These are phyloP conservation scores for Apis cerana DNA, from an alignment of 1,140 invertebrate genomes.

Conservation along the genomic window DNA sequence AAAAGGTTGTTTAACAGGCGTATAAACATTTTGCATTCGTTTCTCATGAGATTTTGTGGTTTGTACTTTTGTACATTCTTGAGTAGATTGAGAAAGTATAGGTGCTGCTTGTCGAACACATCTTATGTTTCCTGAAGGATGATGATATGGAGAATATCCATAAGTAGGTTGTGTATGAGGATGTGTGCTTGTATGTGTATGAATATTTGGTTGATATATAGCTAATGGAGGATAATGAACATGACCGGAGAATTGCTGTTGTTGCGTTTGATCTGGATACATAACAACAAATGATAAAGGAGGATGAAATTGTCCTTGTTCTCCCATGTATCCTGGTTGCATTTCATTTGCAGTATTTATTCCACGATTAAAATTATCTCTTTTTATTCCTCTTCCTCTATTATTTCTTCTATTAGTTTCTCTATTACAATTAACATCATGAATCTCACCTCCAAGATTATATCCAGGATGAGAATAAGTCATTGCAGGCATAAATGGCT, in stretches of 20 bases:
- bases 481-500: constrained; percentile 59
- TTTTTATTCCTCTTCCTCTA: constrained; percentile 65
- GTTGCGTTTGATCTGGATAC: constrained; percentile 58
- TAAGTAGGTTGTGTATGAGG: constrained; percentile 60
- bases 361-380: constrained; percentile 66
- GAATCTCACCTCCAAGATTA: constrained; percentile 59
- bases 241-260: constrained; percentile 66
- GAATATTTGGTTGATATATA: constrained; percentile 61
- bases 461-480: constrained; percentile 61
- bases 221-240: constrained; percentile 62
- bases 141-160: constrained; percentile 62
- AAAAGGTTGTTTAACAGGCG: constrained; percentile 57
- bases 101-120: constrained; percentile 63
- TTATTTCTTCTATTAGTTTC: constrained; percentile 65
- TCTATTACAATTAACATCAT: constrained; percentile 60
- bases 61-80: constrained; percentile 58
- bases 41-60: constrained; percentile 54
- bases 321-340: constrained; percentile 65
- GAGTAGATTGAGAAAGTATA: constrained; percentile 56
- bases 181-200: constrained; percentile 65
- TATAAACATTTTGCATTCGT: constrained; percentile 56
- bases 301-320: constrained; percentile 62
- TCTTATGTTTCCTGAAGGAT: constrained; percentile 65
- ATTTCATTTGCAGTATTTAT: constrained; percentile 71
- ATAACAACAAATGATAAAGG: constrained; percentile 59